Conservation (phyloP, 2,113 vertebrate species). For the Dasyprocta punctata region DNA sequence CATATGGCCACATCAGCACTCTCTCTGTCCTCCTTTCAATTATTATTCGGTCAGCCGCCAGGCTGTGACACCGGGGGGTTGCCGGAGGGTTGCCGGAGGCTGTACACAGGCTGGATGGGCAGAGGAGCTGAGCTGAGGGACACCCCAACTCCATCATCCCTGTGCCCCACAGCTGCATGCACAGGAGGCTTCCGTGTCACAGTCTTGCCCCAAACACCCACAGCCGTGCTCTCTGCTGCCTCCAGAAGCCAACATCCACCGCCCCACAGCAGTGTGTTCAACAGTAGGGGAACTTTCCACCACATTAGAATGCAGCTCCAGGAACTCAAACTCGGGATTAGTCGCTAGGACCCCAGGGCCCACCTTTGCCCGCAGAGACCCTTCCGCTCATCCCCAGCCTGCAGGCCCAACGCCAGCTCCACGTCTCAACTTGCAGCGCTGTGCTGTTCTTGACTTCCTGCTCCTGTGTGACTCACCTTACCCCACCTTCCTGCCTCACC, state of each 20-base stretch:
- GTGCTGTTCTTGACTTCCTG: background rate
- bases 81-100: background rate
- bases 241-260: background rate
- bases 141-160: background rate
- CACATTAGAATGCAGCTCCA: background rate
- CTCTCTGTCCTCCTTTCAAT: background rate
- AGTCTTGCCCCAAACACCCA: background rate
- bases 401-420: fast-evolving
- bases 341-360: background rate
- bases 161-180: background rate
- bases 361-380: background rate
- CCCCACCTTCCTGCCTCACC: background rate
- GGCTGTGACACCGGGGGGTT: background rate
- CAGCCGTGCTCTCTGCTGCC: background rate
- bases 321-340: background rate
- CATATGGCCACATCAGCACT: fast-evolving
- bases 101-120: no score
- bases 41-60: background rate
- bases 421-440: background rate
- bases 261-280: background rate
- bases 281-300: background rate
- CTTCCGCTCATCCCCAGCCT: background rate
- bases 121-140: background rate
- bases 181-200: background rate
- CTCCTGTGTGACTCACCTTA: background rate